Evolutionary conservation across 2,888 invertebrate species (phyloP).

Genomic region (Drosophila trichaetosa): DNA sequence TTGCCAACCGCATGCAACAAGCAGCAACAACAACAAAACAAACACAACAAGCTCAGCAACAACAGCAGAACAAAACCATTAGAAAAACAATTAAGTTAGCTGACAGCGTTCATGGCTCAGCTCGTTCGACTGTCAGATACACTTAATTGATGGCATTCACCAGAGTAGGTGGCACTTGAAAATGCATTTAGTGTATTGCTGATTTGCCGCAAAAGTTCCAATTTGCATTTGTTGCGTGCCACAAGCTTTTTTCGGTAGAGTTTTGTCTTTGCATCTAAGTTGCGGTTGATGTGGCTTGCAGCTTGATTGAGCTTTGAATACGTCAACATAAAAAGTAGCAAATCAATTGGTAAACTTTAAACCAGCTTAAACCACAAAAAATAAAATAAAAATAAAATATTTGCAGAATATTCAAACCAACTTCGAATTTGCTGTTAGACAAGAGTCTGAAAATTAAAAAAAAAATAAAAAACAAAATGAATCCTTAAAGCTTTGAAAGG

Average conservation of each 20-base stretch:
- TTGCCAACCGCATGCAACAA: constrained; percentile 53
- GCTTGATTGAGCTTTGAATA: background rate
- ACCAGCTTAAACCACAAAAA: background rate
- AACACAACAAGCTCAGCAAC: constrained; percentile 26
- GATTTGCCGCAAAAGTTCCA: constrained; percentile 1
- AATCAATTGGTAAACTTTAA: background rate
- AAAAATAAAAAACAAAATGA: too few relatives aligned
- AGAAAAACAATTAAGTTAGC: constrained; percentile 56
- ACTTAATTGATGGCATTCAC: constrained; percentile 49
- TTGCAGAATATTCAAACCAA: background rate
- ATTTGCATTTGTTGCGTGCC: background rate
- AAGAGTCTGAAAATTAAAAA: too few relatives aligned
- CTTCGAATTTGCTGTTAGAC: too few relatives aligned
- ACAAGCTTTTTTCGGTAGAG: background rate
- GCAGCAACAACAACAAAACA: constrained; percentile 5
- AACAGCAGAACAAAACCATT: constrained; percentile 35
- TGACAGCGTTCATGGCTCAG: constrained; percentile 32
- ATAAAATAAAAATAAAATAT: background rate
- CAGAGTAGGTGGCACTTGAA: constrained; percentile 27
- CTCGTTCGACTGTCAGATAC: constrained; percentile 49
- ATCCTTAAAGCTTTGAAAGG: background rate
- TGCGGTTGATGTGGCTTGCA: background rate
- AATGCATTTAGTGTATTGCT: constrained; percentile 6
- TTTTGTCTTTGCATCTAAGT: background rate
- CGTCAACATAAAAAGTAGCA: background rate